These are phyloP conservation scores for Chelon labrosus DNA, from an alignment of 2,797 vertebrate species.

Conservation along the genomic window DNA sequence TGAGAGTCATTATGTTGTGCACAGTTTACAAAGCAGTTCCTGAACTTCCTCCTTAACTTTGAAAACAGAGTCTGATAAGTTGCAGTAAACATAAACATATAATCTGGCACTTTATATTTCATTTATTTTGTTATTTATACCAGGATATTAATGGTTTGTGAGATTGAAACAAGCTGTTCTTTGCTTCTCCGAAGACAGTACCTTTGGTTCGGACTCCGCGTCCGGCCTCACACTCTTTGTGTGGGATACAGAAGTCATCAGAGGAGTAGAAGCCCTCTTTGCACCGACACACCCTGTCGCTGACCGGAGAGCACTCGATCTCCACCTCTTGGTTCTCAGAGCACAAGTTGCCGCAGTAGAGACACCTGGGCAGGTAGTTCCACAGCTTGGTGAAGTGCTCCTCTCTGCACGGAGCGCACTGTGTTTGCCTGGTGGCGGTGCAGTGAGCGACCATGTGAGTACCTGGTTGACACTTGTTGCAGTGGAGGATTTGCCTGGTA, in stretches of 20 bases:
- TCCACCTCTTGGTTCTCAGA: constrained; percentile 71
- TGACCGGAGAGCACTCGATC: constrained; percentile 66
- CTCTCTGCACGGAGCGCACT: constrained; percentile 59
- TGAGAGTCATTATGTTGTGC: too few species aligned
- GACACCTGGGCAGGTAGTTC: constrained; percentile 82
- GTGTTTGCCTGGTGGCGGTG: constrained; percentile 64
- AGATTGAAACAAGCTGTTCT: too few species aligned
- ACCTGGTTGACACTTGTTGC: constrained; percentile 73
- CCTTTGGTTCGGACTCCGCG: constrained; percentile 69
- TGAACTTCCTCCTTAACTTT: too few species aligned
- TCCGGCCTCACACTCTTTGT: constrained; percentile 69
- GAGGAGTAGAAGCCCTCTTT: constrained; percentile 68
- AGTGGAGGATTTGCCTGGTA: constrained; percentile 53
- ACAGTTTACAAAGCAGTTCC: too few species aligned
- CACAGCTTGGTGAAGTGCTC: constrained; percentile 77
- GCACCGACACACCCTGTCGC: constrained; percentile 81
- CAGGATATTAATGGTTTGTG: too few species aligned
- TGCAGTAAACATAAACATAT: too few species aligned
- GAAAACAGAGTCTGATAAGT: too few species aligned
- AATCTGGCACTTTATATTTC: too few species aligned
- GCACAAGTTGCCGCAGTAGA: constrained; percentile 82
- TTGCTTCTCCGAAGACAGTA: constrained; percentile 33
- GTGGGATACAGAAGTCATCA: constrained; percentile 69
- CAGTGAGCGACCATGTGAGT: constrained; percentile 66
- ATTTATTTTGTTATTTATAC: too few species aligned